These are phyloP conservation scores for Myioborus melanocephalus DNA, from an alignment of 2,797 vertebrate genomes.

Conservation along the genomic window DNA sequence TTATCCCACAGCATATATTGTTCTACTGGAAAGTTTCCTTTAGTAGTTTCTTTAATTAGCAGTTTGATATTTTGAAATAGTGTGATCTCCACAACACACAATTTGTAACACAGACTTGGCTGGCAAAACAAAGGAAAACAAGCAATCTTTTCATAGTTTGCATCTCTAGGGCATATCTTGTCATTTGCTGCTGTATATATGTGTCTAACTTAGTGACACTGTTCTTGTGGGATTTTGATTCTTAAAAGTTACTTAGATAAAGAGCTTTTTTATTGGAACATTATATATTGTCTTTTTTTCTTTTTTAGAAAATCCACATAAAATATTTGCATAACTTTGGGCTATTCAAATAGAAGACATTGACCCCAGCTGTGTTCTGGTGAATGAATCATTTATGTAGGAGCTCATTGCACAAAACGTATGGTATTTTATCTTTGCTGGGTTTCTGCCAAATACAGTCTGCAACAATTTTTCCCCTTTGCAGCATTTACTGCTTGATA, in stretches of 20 bases:
- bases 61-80: constrained; percentile 62
- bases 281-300: neutral
- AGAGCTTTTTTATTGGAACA: neutral
- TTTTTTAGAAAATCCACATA: neutral
- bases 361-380: constrained; percentile 46
- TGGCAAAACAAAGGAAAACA: constrained; percentile 46
- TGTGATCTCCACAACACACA: constrained; percentile 29
- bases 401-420: constrained; percentile 57
- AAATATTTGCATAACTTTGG: constrained; percentile 56
- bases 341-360: constrained; percentile 13
- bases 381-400: constrained; percentile 55
- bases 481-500: constrained; percentile 57
- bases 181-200: constrained; percentile 34
- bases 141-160: constrained; percentile 45
- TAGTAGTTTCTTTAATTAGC: constrained; percentile 62
- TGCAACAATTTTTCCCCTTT: constrained; percentile 62
- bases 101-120: constrained; percentile 49
- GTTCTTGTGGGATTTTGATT: constrained; percentile 46
- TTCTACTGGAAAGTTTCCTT: constrained; percentile 57
- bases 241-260: constrained; percentile 37
- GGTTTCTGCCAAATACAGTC: constrained; percentile 50
- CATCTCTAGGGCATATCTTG: constrained; percentile 50
- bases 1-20: constrained; percentile 65
- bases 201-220: neutral
- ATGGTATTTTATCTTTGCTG: constrained; percentile 64